A percentile compares a stretch with the other conserved stretches of the same genome.
Evolutionary conservation across 2,797 vertebrate genomes (phyloP).

Genomic region (Bradypodion pumilum): DNA sequence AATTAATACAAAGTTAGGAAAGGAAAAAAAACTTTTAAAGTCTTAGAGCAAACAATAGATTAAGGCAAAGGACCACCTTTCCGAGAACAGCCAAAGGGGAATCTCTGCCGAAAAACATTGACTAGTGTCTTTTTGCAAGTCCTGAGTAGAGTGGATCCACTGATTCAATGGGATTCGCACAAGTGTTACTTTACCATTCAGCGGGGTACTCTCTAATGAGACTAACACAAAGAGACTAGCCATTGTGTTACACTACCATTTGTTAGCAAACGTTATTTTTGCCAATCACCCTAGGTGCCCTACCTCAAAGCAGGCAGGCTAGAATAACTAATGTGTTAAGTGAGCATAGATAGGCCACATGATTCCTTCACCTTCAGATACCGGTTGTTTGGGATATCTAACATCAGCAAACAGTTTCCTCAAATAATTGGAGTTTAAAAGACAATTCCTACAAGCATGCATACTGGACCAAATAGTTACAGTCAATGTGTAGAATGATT

Average conservation of each 20-base stretch:
- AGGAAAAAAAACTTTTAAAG: background rate
- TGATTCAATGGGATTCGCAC: no score
- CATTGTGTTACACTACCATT: background rate
- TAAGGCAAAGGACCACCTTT: background rate
- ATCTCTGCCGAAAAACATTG: no score
- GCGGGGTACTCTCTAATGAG: no score
- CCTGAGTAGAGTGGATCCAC: no score
- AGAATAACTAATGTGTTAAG: background rate
- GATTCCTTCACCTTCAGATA: background rate
- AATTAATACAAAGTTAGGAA: no score
- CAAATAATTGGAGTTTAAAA: background rate
- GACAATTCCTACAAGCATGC: conserved; percentile 40
- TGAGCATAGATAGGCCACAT: background rate
- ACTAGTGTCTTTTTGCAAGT: no score
- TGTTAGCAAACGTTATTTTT: background rate
- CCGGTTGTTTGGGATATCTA: background rate
- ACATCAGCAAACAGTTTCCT: conserved; percentile 36
- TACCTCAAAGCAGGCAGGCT: background rate
- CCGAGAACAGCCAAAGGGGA: no score
- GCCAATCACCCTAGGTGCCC: background rate
- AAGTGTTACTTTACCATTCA: no score
- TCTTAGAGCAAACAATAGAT: background rate
- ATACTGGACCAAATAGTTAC: conserved; percentile 49
- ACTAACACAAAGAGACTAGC: no score
- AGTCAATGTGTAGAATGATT: conserved; percentile 35